These are phyloP conservation scores for Orthonychiurus folsomi DNA, from an alignment of 2,888 invertebrate genomes.

Conservation along the genomic window DNA sequence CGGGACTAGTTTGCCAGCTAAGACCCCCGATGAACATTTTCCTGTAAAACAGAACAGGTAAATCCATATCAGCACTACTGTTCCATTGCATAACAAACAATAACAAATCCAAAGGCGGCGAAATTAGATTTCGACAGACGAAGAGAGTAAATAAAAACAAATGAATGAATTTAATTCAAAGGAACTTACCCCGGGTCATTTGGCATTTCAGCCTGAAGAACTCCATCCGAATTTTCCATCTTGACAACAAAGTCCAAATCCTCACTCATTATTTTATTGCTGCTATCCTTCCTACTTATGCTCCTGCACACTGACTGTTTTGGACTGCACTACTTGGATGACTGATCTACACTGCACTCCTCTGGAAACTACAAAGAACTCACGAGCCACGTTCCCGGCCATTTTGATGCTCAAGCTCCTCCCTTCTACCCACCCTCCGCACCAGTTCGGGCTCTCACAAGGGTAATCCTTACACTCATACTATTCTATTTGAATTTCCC, in stretches of 20 bases:
- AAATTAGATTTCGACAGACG: background rate
- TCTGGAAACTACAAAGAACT: conserved; percentile 39
- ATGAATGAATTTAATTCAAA: no score
- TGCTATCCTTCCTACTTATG: conserved; percentile 11
- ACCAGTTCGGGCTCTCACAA: conserved; percentile 1
- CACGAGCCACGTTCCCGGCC: conserved; percentile 37
- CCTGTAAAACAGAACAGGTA: conserved; percentile 54
- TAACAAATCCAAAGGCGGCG: background rate
- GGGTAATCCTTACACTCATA: no score
- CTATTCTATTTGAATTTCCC: no score
- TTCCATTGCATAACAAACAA: background rate
- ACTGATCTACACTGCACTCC: conserved; percentile 33
- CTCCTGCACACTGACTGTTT: conserved; percentile 12
- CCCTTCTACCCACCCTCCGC: conserved; percentile 13
- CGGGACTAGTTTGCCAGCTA: conserved; percentile 99
- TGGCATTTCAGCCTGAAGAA: conserved; percentile 80
- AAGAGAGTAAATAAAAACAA: no score
- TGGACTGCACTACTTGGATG: background rate
- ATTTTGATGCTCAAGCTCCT: conserved; percentile 37
- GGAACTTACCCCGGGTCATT: conserved; percentile 96
- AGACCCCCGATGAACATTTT: conserved; percentile 99
- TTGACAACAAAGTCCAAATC: conserved; percentile 41
- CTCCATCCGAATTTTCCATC: conserved; percentile 47
- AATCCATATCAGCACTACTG: conserved; percentile 3
- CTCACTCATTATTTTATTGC: conserved; percentile 36